A percentile compares a stretch with the other conserved stretches of the same genome.
Evolutionary conservation across 2,797 vertebrate genomes (phyloP).

Genomic region (Hemitrygon akajei): DNA sequence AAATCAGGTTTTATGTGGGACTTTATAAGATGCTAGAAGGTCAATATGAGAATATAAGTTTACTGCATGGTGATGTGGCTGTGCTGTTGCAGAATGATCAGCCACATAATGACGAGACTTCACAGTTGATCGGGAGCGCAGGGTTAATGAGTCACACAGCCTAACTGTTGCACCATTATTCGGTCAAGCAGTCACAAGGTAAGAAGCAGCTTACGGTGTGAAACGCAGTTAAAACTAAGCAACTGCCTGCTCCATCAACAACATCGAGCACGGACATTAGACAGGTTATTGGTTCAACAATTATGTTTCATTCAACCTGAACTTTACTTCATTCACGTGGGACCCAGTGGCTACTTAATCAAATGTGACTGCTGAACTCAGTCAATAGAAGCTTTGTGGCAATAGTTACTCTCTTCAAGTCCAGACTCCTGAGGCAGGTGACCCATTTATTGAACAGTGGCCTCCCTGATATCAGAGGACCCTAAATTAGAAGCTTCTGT

Average conservation of each 20-base stretch:
- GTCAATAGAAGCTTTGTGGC: constrained; percentile 23
- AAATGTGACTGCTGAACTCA: not conserved
- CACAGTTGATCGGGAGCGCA: not conserved
- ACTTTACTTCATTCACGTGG: not conserved
- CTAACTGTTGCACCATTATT: not conserved
- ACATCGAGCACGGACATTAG: not conserved
- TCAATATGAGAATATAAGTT: too few relatives aligned
- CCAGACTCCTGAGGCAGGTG: constrained; percentile 1
- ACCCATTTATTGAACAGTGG: constrained; percentile 1
- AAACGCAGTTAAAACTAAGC: not conserved
- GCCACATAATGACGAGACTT: not conserved
- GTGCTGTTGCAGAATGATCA: not conserved
- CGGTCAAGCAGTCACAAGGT: not conserved
- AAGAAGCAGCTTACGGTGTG: not conserved
- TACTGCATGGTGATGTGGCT: not conserved
- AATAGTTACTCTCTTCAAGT: not conserved
- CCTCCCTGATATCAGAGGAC: not conserved
- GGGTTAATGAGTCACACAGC: not conserved
- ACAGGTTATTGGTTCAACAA: not conserved
- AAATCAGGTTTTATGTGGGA: too few relatives aligned
- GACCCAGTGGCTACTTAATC: constrained; percentile 4
- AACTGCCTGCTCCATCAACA: not conserved
- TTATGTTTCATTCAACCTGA: not conserved
- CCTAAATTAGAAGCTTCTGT: not conserved
- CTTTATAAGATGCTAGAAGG: too few relatives aligned